Evolutionary conservation across 2,888 invertebrate species (phyloP).

Genomic region (Cremastinae sp.): DNA sequence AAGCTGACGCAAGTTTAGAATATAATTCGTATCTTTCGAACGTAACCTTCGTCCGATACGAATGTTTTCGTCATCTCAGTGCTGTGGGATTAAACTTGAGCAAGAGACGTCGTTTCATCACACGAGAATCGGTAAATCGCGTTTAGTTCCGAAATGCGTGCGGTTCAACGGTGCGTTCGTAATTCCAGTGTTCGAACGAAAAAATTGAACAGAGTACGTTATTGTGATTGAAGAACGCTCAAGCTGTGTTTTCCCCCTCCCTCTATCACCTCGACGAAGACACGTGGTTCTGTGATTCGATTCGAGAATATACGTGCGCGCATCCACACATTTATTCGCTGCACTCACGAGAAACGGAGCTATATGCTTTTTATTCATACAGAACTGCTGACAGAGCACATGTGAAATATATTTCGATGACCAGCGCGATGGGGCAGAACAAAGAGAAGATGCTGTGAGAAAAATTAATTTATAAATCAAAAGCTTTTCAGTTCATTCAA

Average conservation of each 20-base stretch:
- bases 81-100: constrained; percentile 4
- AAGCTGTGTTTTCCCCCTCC: too few species aligned
- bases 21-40: constrained; percentile 26
- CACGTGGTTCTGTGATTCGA: too few species aligned
- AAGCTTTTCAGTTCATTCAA: neutral
- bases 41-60: constrained; percentile 19
- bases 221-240: too few species aligned
- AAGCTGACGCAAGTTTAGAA: constrained; percentile 37
- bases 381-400: constrained; percentile 17
- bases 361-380: constrained; percentile 10
- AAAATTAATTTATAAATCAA: neutral
- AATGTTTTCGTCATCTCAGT: neutral
- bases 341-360: neutral
- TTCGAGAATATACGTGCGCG: too few species aligned
- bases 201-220: neutral
- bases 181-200: constrained; percentile 10
- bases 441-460: constrained; percentile 45
- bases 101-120: constrained; percentile 26
- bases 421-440: constrained; percentile 17
- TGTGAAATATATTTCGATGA: constrained; percentile 34
- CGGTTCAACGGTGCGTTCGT: constrained; percentile 1
- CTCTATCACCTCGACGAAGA: too few species aligned
- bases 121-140: constrained; percentile 24
- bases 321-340: neutral
- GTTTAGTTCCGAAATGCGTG: constrained; percentile 6